Base-by-base conservation (phyloP, 2,888 invertebrate species). In the Eurois occulta region DNA sequence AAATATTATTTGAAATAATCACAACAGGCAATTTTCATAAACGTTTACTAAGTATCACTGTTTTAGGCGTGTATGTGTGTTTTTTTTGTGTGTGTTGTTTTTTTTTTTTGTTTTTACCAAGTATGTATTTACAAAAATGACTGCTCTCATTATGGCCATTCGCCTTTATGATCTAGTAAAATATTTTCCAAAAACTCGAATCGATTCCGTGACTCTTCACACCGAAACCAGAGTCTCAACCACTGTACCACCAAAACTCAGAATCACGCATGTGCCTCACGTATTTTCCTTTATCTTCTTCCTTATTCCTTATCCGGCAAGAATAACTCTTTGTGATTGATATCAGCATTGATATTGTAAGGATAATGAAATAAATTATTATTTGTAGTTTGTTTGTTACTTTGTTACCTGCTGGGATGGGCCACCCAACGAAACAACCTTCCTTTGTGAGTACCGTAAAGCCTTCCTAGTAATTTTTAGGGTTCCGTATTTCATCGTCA, bases 281-380 rank as follows among this genome's bases (percentile, higher is more conserved):
- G 84, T 87, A 84, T 43, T 75, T 83, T 86, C 86, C 84, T 32
- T 32, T 58, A 80, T 76, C 72, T 16, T 73, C 88, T 82, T 81
- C 85, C 84, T 72, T 60, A 43, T 84, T 79, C 80, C 84, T 74
- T 86, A 43, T 62, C 18, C 11, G 75, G 66, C 18, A 72, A 62
- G 80, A 68, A 74, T 86, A 72, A 78, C 48, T 86, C 83, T 83
- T 83, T 83, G 86, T 82, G 75, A 81, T 86, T 82, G 86, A 67
- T 68, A 86, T 86, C 46, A 82, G 43, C 67, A 82, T 82, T 81
- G 60, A 62, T 81, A 75, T 81, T 52, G 77, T 71, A 48, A 82
- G 81, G 86, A 82, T 82, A 82, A 76, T 86, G 18, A 67, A 67
- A 76, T 60, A 71, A 58, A 71, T 60, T 38, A 64, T 52, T 76